A percentile compares a stretch with the other conserved stretches of the same genome.
Evolutionary conservation across 2,888 invertebrate species (phyloP).

Genomic region (Pinctada fucata): DNA sequence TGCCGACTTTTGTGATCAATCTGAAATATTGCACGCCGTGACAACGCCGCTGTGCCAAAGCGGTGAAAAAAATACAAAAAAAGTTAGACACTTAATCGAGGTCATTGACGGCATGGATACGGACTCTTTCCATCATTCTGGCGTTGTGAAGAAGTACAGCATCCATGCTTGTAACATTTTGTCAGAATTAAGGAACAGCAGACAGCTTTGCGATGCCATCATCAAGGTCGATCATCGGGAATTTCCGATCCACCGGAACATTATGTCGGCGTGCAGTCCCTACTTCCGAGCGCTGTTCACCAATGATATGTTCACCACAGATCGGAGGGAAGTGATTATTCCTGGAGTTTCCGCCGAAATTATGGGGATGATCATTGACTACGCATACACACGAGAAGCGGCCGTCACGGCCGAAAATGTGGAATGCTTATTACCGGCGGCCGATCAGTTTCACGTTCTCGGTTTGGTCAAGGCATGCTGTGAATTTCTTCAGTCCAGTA

Average conservation of each 20-base stretch:
- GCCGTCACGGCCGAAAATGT: constrained; percentile 88
- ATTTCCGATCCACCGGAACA: constrained; percentile 87
- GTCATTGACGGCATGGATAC: no score
- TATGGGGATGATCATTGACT: constrained; percentile 88
- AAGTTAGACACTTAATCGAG: no score
- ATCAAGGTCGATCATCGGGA: constrained; percentile 88
- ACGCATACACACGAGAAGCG: constrained; percentile 89
- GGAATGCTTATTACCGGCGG: constrained; percentile 84
- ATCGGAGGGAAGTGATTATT: constrained; percentile 57
- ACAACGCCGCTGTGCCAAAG: no score
- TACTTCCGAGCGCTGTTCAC: constrained; percentile 94
- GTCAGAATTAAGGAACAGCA: constrained; percentile 88
- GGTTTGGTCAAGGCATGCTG: constrained; percentile 90
- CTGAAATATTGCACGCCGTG: no score
- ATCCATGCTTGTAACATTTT: constrained; percentile 90
- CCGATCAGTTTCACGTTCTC: constrained; percentile 91
- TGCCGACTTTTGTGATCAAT: no score
- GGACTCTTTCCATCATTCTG: neutral
- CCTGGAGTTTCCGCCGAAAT: constrained; percentile 84
- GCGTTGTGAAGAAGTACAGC: constrained; percentile 84
- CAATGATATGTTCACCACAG: constrained; percentile 81
- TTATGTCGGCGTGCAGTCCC: constrained; percentile 86
- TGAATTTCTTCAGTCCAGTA: constrained; percentile 83
- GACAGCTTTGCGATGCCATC: constrained; percentile 91
- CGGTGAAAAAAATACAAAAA: no score